Base-by-base conservation (phyloP, 1,140 invertebrate species). In the Popillia japonica region DNA sequence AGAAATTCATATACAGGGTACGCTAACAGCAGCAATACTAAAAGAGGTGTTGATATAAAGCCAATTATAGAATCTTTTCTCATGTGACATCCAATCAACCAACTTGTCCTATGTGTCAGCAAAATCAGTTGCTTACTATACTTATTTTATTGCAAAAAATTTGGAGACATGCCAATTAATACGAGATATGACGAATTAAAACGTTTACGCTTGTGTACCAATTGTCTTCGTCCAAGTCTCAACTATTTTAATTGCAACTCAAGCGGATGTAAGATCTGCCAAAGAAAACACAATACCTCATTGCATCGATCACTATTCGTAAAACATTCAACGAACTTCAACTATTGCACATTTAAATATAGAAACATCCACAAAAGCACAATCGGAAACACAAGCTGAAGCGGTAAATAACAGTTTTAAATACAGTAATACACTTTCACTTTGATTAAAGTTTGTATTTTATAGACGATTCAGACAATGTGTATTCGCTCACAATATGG, bases 191-290 rank as follows among this genome's bases (percentile, higher is more conserved):
- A 72, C 14, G 11, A 75, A 44, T n/a, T 75, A 41, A 34, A 75
- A 27, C 9, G 22, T 14, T 22, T 75, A 27, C 22, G 40, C 11
- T 40, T 75, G 40, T 75, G 73, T 41, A 17, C 10, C 2, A 75
- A 75, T 41, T 75, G 73, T 22, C 27, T 75, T 40, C 10, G 40
- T 40, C n/a, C 73, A 40, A 27, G 40, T 75, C 73, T 41, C 41
- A n/a, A 17, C 14, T 17, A 34, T 34, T 34, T 4, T 2, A 4
- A 34, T 34, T 34, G 27, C 27, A 34, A 34, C 27, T 34, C 27
- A 34, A 34, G 27, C 4, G 27, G 27, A 2, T 34, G 27, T 34
- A 34, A 34, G 27, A 34, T 34, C 4, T 34, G 27, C 27, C 27
- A 34, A 34, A 34, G 27, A 34, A 34, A 34, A 34, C 27, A 34